phyloP scores from a whole-genome alignment of 1,140 invertebrate species.

The Caenorhabditis remanei region DNA sequence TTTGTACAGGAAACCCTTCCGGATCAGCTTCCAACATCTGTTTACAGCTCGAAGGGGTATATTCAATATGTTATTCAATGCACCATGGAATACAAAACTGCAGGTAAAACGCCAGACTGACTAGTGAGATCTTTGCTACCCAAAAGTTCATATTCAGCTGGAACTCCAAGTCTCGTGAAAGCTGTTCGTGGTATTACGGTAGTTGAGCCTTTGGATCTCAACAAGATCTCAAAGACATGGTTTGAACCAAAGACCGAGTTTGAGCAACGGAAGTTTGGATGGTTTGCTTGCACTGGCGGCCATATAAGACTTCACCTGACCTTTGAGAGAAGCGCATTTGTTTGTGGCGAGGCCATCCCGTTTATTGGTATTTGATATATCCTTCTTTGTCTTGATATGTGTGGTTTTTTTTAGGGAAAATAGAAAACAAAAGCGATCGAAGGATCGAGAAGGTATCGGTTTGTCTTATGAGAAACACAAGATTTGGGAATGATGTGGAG shows the following conservation, averaged over 20 bases:
- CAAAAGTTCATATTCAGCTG: not conserved
- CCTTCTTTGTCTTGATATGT: not conserved
- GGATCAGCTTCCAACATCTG: conserved; percentile 30
- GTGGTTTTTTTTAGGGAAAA: conserved; percentile 48
- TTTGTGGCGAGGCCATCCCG: conserved; percentile 60
- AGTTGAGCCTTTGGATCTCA: conserved; percentile 53
- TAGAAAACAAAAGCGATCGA: conserved; percentile 63
- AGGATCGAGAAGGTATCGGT: conserved; percentile 57
- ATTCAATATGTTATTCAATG: conserved; percentile 52
- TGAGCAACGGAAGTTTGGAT: conserved; percentile 60
- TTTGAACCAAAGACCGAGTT: conserved; percentile 56
- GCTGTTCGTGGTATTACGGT: conserved; percentile 60
- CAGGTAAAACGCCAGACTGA: not conserved
- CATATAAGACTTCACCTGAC: conserved; percentile 53
- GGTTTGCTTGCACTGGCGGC: conserved; percentile 62
- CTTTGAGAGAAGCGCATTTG: conserved; percentile 59
- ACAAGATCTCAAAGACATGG: conserved; percentile 38
- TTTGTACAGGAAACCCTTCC: conserved; percentile 58
- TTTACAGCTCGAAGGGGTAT: conserved; percentile 50
- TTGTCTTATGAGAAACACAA: conserved; percentile 35
- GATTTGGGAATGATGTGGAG: conserved; percentile 50
- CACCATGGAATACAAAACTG: conserved; percentile 52
- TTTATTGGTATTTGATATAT: conserved; percentile 31
- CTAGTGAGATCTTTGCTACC: not conserved
- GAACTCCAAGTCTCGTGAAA: conserved; percentile 49